A percentile compares a stretch with the other conserved stretches of the same genome.
Evolutionary conservation across 2,797 vertebrate species (phyloP).

Genomic region (Lagodon rhomboides): DNA sequence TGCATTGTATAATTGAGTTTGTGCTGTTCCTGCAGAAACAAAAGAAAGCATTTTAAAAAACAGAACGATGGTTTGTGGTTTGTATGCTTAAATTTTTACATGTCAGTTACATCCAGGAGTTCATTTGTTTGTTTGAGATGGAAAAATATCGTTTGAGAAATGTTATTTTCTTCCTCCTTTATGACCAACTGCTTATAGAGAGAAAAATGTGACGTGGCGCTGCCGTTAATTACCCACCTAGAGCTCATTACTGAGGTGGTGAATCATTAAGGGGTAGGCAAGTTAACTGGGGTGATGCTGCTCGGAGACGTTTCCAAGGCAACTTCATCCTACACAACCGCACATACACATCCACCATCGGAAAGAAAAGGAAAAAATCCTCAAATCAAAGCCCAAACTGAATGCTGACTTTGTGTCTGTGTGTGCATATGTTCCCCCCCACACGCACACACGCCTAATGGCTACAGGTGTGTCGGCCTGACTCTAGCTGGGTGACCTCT

Average conservation of each 20-base stretch:
- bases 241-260: constrained; percentile 61
- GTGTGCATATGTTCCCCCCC: background rate
- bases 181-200: constrained; percentile 15
- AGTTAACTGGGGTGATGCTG: constrained; percentile 55
- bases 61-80: background rate
- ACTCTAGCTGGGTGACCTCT: constrained; percentile 66
- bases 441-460: constrained; percentile 46
- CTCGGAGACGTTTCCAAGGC: constrained; percentile 60
- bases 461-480: constrained; percentile 59
- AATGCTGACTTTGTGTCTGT: background rate
- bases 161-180: constrained; percentile 32
- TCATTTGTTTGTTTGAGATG: constrained; percentile 9
- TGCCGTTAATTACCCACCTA: constrained; percentile 64
- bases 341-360: constrained; percentile 11
- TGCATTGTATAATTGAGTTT: too few species aligned
- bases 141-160: constrained; percentile 4
- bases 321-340: constrained; percentile 43
- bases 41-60: too few species aligned
- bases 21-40: too few species aligned
- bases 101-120: background rate
- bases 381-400: background rate
- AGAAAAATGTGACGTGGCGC: constrained; percentile 29
- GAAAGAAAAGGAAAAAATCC: background rate
- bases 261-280: constrained; percentile 57
- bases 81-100: constrained; percentile 5